Evolutionary conservation across 2,888 invertebrate species (phyloP).

Genomic region (Thereva nobilitata): DNA sequence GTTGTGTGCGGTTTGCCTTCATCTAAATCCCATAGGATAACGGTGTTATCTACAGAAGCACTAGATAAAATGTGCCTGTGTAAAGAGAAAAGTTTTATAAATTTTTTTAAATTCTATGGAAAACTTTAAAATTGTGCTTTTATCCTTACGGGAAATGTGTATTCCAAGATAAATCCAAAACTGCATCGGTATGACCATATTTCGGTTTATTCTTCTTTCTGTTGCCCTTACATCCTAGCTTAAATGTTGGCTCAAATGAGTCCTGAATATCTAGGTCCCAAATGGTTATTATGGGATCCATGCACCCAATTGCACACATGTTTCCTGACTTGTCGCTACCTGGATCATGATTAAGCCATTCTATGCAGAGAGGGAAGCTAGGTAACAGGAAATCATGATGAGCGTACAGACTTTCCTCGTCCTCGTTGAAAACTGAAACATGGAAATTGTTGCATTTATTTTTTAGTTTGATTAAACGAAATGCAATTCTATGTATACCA

Average conservation of each 20-base stretch:
- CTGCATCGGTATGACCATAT: slow-evolving; percentile 85
- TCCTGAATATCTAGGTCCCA: slow-evolving; percentile 97
- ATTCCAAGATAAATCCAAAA: slow-evolving; percentile 92
- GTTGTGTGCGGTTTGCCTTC: slow-evolving; percentile 75
- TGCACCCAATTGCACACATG: slow-evolving; percentile 88
- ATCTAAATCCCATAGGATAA: slow-evolving; percentile 91
- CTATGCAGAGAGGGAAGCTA: slow-evolving; percentile 87
- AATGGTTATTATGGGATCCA: slow-evolving; percentile 91
- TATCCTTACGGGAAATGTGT: slow-evolving; percentile 66
- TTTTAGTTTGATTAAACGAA: neutral
- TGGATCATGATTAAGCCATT: slow-evolving; percentile 90
- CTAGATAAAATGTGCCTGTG: slow-evolving; percentile 84
- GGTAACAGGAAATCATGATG: slow-evolving; percentile 92
- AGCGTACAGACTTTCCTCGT: slow-evolving; percentile 85
- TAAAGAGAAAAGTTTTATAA: neutral
- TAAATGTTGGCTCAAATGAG: slow-evolving; percentile 84
- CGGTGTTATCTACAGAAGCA: slow-evolving; percentile 87
- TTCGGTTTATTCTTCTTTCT: slow-evolving; percentile 72
- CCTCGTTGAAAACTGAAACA: slow-evolving; percentile 81
- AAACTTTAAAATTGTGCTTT: slow-evolving; percentile 12
- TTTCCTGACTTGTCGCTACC: slow-evolving; percentile 73
- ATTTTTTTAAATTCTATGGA: slow-evolving; percentile 34
- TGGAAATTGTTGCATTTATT: slow-evolving; percentile 47
- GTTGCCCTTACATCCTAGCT: slow-evolving; percentile 73
- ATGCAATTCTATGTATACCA: slow-evolving; percentile 39